Base-by-base conservation (phyloP, 2,113 vertebrate species). In the Bufo gargarizans region DNA sequence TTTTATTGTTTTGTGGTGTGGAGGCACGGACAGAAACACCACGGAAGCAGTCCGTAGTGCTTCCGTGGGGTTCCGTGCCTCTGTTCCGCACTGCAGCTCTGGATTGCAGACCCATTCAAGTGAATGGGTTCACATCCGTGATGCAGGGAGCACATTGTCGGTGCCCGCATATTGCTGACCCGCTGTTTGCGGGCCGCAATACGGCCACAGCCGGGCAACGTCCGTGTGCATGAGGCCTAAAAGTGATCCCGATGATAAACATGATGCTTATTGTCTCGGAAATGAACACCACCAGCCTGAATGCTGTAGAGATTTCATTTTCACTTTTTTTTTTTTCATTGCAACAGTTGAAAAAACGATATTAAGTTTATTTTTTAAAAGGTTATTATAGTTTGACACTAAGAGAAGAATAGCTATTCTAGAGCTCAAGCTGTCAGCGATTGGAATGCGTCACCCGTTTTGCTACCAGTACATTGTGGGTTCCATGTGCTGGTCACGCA, bases 381-480 rank as follows among this genome's bases (percentile, higher is more conserved):
- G 72, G 19, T 47, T 9, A 55, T 53, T 69, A 50, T 58, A 87
- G 50, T n/a, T 58, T 47, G 59, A 33, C 1, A 71, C 58, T 22
- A n/a, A 47, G 67, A n/a, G 47, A n/a, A 76, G 77, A 59, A 83
- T 88, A 50, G 9, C 12, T 58, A 77, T 84, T 77, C 45, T 83
- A 16, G 47, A 59, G n/a, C 13, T 77, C 58, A 88, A 84, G 72
- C 59, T 84, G 59, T 78, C n/a, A 55, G 45, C 58, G 6, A 47
- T 20, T 17, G 58, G 49, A 88, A 53, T 69, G 47, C 45, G 43
- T 65, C 59, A 49, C 16, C 87, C 49, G 69, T 45, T 67, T 47
- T 20, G 47, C n/a, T 47, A 20, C 50, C 20, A 84, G 33, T 63
- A 81, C 81, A 84, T 88, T 88, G 49, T 89, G 87, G 87, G 81